A percentile compares a stretch with the other conserved stretches of the same genome.
These are phyloP conservation scores for Cistogaster globosa DNA, from an alignment of 2,888 invertebrate genomes.

Conservation along the genomic window DNA sequence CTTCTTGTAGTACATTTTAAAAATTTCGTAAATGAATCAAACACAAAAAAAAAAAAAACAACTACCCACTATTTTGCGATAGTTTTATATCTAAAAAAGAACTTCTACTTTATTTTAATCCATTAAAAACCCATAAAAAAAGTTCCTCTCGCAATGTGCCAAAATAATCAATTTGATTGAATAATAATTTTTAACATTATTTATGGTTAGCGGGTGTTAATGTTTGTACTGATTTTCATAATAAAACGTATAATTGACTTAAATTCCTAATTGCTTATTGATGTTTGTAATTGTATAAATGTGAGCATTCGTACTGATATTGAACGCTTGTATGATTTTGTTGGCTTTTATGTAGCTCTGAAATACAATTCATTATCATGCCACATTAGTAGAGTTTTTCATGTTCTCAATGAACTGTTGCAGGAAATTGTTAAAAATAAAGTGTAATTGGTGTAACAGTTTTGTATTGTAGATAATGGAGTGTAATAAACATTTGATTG, in stretches of 20 bases:
- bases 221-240: conserved; percentile 55
- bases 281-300: conserved; percentile 32
- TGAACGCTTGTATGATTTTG: neutral
- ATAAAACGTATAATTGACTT: conserved; percentile 61
- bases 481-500: neutral
- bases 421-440: conserved; percentile 11
- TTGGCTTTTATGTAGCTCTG: neutral
- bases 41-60: no score
- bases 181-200: neutral
- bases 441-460: conserved; percentile 16
- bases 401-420: conserved; percentile 15
- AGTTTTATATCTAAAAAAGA: no score
- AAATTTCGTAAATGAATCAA: no score
- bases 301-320: neutral
- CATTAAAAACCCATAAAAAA: no score
- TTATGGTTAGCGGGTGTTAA: conserved; percentile 42
- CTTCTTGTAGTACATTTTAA: no score
- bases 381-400: conserved; percentile 24
- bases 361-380: conserved; percentile 9
- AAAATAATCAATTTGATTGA: no score
- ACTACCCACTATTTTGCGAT: no score
- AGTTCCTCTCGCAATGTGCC: no score
- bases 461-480: neutral
- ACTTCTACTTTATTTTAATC: no score
- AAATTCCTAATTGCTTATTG: conserved; percentile 59